phyloP scores from a whole-genome alignment of 2,888 invertebrate species.

The Caenorhabditis doughertyi region DNA sequence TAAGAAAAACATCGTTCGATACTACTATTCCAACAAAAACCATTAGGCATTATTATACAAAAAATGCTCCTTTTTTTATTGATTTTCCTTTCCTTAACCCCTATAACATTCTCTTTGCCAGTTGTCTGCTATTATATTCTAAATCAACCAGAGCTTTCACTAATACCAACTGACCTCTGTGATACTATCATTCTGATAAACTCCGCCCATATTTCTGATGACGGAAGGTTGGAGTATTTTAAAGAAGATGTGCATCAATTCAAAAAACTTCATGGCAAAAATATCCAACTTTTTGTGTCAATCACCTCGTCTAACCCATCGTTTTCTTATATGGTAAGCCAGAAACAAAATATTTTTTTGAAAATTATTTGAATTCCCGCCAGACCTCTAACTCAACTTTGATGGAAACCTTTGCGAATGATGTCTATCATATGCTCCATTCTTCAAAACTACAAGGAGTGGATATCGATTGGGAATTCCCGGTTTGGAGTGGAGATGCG shows the following conservation, averaged over 20 bases:
- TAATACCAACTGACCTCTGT: constrained; percentile 49
- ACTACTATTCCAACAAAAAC: no score
- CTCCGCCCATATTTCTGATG: constrained; percentile 51
- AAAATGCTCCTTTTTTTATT: background rate
- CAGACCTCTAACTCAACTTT: constrained; percentile 54
- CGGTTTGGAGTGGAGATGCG: constrained; percentile 77
- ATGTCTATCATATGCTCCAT: constrained; percentile 38
- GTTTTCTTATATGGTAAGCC: constrained; percentile 61
- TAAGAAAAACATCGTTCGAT: background rate
- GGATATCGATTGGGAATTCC: constrained; percentile 82
- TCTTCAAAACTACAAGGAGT: constrained; percentile 73
- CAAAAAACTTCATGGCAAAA: background rate
- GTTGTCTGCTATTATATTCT: constrained; percentile 54
- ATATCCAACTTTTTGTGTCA: constrained; percentile 56
- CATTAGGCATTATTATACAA: no score
- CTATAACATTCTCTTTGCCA: constrained; percentile 1
- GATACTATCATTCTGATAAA: constrained; percentile 67
- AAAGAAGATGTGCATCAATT: constrained; percentile 28
- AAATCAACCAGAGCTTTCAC: constrained; percentile 48
- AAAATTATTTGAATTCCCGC: background rate
- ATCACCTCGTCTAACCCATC: constrained; percentile 58
- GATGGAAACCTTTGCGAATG: constrained; percentile 55
- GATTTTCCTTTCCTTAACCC: background rate
- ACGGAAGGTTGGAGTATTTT: constrained; percentile 29
- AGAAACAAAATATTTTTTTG: constrained; percentile 1